These are phyloP conservation scores for Solenodon paradoxus DNA, from an alignment of 2,113 vertebrate species.

Conservation along the genomic window DNA sequence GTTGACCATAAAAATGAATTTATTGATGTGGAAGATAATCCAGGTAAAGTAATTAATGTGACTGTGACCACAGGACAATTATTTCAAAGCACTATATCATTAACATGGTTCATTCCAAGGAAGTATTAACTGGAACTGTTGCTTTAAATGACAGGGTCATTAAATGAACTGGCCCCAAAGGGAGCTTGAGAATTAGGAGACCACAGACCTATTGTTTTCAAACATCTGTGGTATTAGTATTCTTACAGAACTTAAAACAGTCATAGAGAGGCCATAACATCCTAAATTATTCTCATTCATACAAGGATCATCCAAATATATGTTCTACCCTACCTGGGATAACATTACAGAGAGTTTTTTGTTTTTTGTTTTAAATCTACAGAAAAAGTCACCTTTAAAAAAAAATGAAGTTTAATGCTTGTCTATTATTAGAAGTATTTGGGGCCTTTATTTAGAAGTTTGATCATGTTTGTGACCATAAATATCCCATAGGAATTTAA, in stretches of 20 bases:
- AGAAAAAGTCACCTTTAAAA: background rate
- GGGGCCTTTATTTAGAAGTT: too few relatives aligned
- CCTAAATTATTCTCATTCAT: background rate
- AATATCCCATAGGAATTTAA: too few relatives aligned
- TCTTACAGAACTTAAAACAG: background rate
- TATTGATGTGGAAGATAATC: conserved; percentile 27
- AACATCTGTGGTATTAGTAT: conserved; percentile 47
- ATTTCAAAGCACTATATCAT: conserved; percentile 30
- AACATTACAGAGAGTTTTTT: background rate
- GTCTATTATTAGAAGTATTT: too few relatives aligned
- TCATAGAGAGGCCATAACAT: background rate
- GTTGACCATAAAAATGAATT: conserved; percentile 24
- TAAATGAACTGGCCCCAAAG: conserved; percentile 59
- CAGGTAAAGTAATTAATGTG: conserved; percentile 35
- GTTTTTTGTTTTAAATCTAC: too few relatives aligned
- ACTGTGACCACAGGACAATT: conserved; percentile 48
- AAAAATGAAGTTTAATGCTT: too few relatives aligned
- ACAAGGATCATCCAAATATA: background rate
- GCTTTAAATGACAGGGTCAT: conserved; percentile 64
- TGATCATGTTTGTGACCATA: too few relatives aligned
- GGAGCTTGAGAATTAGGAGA: conserved; percentile 31
- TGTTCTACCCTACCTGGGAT: background rate
- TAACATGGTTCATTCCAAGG: conserved; percentile 59
- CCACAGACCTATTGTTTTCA: conserved; percentile 59
- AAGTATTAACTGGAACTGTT: conserved; percentile 54